Percentiles rank a stretch among this genome's conserved stretches.
phyloP scores from a whole-genome alignment of 2,888 invertebrate species.

The Diloba caeruleocephala region DNA sequence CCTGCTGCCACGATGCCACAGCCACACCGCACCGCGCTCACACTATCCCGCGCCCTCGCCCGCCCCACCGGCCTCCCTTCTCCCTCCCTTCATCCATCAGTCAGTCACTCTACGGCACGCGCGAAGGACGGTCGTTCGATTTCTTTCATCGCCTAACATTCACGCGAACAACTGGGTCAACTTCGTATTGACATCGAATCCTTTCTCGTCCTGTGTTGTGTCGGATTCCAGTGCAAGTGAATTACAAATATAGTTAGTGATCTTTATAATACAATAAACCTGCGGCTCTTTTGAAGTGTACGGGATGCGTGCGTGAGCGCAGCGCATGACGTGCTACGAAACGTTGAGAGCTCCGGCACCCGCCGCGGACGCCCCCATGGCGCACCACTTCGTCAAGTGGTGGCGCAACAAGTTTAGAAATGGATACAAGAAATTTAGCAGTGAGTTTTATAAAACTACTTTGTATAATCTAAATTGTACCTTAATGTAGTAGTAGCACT shows the following conservation, averaged over 20 bases:
- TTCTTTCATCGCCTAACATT: slow-evolving; percentile 65
- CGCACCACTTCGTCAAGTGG: slow-evolving; percentile 93
- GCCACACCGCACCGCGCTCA: slow-evolving; percentile 53
- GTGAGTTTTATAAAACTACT: slow-evolving; percentile 78
- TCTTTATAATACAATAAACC: slow-evolving; percentile 73
- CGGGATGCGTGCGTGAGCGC: slow-evolving; percentile 89
- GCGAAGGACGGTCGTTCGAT: slow-evolving; percentile 72
- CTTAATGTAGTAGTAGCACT: slow-evolving; percentile 10
- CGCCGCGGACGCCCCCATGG: slow-evolving; percentile 91
- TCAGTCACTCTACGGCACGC: slow-evolving; percentile 83
- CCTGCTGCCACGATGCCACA: too few relatives aligned
- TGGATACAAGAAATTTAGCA: slow-evolving; percentile 93
- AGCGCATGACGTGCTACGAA: slow-evolving; percentile 90
- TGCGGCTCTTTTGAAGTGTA: slow-evolving; percentile 87
- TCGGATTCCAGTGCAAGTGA: slow-evolving; percentile 76
- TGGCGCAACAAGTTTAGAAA: slow-evolving; percentile 93
- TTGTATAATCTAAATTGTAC: slow-evolving; percentile 1
- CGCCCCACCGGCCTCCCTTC: slow-evolving; percentile 66
- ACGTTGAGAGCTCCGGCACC: slow-evolving; percentile 88
- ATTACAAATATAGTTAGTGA: slow-evolving; percentile 68
- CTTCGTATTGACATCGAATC: slow-evolving; percentile 71
- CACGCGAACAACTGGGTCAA: slow-evolving; percentile 87
- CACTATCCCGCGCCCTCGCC: slow-evolving; percentile 64
- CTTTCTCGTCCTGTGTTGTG: slow-evolving; percentile 74
- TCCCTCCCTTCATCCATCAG: slow-evolving; percentile 76